Conservation (phyloP, 2,888 invertebrate species). For the Yponomeuta malinellus region DNA sequence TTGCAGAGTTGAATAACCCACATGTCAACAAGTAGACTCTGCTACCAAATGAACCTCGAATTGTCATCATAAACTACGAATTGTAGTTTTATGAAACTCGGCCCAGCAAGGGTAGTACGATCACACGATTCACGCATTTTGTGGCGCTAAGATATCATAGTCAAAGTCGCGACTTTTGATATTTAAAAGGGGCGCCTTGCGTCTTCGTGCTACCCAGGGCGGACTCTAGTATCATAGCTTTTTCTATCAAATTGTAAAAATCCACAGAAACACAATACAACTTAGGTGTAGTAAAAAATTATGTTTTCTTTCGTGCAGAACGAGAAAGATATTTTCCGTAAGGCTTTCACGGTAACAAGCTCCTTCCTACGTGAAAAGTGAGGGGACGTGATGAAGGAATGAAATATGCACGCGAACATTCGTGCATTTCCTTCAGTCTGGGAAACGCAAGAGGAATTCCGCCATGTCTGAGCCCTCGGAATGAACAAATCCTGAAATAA, state of each 20-base stretch:
- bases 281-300: neutral
- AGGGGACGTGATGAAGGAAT: constrained; percentile 10
- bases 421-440: neutral
- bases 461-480: neutral
- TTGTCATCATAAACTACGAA: neutral
- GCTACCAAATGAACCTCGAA: neutral
- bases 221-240: neutral
- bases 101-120: no score
- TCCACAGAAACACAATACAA: neutral
- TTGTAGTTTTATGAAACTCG: neutral
- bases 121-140: no score
- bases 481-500: constrained; percentile 11
- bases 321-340: neutral
- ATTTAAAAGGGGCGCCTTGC: no score
- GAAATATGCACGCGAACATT: constrained; percentile 8
- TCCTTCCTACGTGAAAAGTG: constrained; percentile 2
- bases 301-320: neutral
- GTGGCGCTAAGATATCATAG: no score
- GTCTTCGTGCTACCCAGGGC: no score
- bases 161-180: no score
- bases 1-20: no score
- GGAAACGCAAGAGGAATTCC: neutral
- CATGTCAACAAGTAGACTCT: no score
- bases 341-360: neutral
- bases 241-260: neutral